Conservation (phyloP, 2,888 invertebrate genomes). For the Cybosia mesomella region DNA sequence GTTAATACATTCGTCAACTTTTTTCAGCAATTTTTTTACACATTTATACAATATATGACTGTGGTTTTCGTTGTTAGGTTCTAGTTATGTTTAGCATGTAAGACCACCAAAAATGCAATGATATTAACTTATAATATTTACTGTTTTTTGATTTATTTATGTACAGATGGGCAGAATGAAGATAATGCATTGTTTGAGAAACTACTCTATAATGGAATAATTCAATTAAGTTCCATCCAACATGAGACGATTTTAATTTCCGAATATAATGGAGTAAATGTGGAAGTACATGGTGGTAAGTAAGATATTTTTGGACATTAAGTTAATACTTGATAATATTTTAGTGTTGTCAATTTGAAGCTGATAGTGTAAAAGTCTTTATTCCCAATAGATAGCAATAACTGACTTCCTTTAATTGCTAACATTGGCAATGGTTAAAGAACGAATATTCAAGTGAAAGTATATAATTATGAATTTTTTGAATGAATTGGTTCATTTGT, state of each 20-base stretch:
- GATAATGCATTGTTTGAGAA: conserved; percentile 62
- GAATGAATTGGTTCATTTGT: too few species aligned
- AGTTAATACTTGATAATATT: background rate
- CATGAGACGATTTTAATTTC: conserved; percentile 68
- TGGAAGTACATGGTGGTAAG: conserved; percentile 69
- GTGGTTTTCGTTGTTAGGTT: conserved; percentile 60
- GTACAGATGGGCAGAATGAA: conserved; percentile 47
- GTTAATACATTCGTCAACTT: background rate
- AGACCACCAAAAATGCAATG: background rate
- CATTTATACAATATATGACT: conserved; percentile 34
- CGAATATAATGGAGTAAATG: conserved; percentile 57
- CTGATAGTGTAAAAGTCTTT: background rate
- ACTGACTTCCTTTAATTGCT: background rate
- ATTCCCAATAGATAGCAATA: too few species aligned
- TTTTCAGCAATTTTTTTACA: background rate
- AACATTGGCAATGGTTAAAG: background rate
- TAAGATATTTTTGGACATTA: background rate
- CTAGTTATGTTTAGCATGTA: conserved; percentile 9
- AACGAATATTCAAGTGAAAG: too few species aligned
- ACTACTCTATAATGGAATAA: conserved; percentile 66
- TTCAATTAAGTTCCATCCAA: conserved; percentile 54
- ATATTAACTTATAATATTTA: background rate
- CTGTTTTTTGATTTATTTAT: background rate
- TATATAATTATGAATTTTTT: too few species aligned
- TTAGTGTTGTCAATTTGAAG: background rate